phyloP scores from a whole-genome alignment of 2,113 vertebrate species.

The Coracopsis vasa region DNA sequence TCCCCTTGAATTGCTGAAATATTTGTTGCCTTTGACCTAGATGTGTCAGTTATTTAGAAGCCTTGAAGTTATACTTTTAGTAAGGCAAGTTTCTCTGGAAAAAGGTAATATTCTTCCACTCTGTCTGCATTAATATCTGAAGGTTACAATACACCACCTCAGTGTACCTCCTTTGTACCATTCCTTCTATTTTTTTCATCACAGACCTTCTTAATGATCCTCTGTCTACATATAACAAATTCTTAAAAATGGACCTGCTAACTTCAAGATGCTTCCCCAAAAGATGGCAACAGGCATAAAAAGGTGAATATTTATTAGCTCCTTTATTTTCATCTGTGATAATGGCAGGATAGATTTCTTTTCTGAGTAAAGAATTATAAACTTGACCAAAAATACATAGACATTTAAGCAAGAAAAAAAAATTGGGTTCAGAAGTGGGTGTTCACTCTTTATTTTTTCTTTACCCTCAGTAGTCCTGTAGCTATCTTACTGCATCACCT shows the following conservation, averaged over 20 bases:
- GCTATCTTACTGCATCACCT: not conserved
- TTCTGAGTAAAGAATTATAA: not conserved
- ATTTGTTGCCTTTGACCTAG: slow-evolving; percentile 21
- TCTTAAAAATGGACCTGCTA: not conserved
- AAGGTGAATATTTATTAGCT: not conserved
- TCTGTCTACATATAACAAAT: not conserved
- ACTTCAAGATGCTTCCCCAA: not conserved
- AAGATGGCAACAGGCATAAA: not conserved
- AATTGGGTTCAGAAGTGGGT: not conserved
- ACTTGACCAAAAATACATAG: not conserved
- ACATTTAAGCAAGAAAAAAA: not conserved
- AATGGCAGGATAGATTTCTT: not conserved
- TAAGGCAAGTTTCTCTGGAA: not conserved
- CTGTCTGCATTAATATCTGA: not conserved
- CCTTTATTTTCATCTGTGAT: not conserved
- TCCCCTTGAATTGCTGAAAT: slow-evolving; percentile 10
- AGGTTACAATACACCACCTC: not conserved
- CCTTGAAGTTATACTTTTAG: not conserved
- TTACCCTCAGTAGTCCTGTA: not conserved
- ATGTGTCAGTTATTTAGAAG: not conserved
- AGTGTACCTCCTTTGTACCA: not conserved
- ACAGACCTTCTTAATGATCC: not conserved
- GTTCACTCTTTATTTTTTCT: not conserved
- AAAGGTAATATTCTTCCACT: not conserved
- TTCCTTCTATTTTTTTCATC: not conserved